Conservation (phyloP, 1,140 invertebrate species). For the Drosophila grimshawi region DNA sequence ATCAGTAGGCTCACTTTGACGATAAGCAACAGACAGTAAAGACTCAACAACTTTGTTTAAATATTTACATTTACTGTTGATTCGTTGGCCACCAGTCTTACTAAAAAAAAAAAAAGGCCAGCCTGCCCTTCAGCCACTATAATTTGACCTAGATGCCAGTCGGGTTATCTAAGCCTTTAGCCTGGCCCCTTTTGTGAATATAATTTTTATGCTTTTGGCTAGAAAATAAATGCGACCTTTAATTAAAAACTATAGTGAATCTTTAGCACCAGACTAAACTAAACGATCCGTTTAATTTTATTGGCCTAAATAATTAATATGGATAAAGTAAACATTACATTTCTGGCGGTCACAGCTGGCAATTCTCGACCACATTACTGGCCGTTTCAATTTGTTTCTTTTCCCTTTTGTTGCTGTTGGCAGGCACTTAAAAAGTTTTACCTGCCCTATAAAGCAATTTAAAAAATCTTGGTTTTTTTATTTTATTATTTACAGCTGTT, state of each 20-base stretch:
- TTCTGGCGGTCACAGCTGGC: conserved; percentile 57
- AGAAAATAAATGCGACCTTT: conserved; percentile 40
- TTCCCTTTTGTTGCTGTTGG: conserved; percentile 34
- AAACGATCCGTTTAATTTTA: conserved; percentile 67
- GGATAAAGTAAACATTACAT: conserved; percentile 49
- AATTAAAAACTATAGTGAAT: conserved; percentile 51
- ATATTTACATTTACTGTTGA: conserved; percentile 36
- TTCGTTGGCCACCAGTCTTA: conserved; percentile 44
- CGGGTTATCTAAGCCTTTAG: conserved; percentile 20
- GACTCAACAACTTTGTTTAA: conserved; percentile 22
- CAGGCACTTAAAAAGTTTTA: conserved; percentile 48
- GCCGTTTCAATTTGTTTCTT: conserved; percentile 42
- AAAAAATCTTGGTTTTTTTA: conserved; percentile 58
- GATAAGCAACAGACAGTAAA: conserved; percentile 16
- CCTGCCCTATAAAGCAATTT: conserved; percentile 57
- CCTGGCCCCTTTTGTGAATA: conserved; percentile 1
- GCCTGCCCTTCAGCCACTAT: conserved; percentile 48
- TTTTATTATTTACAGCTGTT: conserved; percentile 59
- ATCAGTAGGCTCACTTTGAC: conserved; percentile 24
- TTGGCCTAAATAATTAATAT: conserved; percentile 74
- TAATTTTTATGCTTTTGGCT: conserved; percentile 34
- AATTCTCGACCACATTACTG: conserved; percentile 40
- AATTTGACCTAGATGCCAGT: conserved; percentile 60
- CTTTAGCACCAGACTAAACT: conserved; percentile 45
- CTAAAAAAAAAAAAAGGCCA: conserved; percentile 4